Base-by-base conservation (phyloP, 2,113 vertebrate species). In the Oncorhynchus keta region DNA sequence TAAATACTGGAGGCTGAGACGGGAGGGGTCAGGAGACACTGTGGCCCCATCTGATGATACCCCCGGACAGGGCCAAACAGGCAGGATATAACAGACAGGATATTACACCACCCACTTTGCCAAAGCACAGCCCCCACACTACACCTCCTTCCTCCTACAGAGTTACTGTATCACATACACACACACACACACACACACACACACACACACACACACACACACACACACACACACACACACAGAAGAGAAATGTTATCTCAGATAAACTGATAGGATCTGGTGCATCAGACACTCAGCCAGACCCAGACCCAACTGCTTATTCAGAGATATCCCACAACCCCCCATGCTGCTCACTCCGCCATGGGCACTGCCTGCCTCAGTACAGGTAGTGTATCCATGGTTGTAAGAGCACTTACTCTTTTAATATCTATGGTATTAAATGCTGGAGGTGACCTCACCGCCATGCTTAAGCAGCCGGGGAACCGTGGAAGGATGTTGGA, bases 161-260 rank as follows among this genome's bases (percentile, higher is more conserved):
- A 65, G n/a, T 4, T 26, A 65, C 22, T 26, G 12, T 26, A 22
- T 4, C 24, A 22, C 72, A 26, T 81, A 72, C 24, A 55, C 14
- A 64, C 22, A 74, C 20, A 76, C 76, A 73, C 68, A 57, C 74
- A 74, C 67, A 39, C 24, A 48, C 18, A 5, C 72, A 30, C 70
- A 13, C 64, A 32, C 35, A 45, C 30, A 26, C 78, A 66, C 68
- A 45, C 8, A 45, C 30, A 30, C 3, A 45, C 69, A 26, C 45
- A 26, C 69, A 55, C 69, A 49, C 69, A 51, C 45, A 55, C 45
- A 71, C n/a, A 5, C 48, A 26, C 45, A 69, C 68, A 90, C 86
- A 91, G 91, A 61, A 90, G 85, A 91, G 91, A 86, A 89, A 90
- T 90, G 85, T 93, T 90, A 93, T 92, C 92, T 90, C 57, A 86